Percentiles rank a stretch among this genome's conserved stretches.
phyloP scores from a whole-genome alignment of 2,113 vertebrate species.

The Glaucomys volans region DNA sequence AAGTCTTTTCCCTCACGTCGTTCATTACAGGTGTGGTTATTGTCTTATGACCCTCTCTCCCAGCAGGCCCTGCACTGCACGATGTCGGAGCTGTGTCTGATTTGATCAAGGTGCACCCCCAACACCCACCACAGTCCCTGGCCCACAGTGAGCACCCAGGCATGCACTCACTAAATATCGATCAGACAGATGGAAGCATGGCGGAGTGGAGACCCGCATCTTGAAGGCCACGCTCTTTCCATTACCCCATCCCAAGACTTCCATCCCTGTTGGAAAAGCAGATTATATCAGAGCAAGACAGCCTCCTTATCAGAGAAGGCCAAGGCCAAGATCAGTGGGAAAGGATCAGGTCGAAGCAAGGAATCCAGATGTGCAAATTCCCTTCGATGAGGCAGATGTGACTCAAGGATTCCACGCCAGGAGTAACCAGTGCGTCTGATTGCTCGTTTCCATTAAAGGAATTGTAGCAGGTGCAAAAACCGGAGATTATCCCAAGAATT shows the following conservation, averaged over 20 bases:
- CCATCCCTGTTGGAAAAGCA: background rate
- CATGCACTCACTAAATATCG: too few relatives aligned
- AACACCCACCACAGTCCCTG: background rate
- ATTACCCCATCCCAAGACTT: background rate
- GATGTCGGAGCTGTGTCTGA: background rate
- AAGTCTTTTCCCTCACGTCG: background rate
- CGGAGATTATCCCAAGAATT: slow-evolving; percentile 96
- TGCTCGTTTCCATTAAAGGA: slow-evolving; percentile 94
- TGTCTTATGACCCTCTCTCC: background rate
- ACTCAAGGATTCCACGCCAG: slow-evolving; percentile 90
- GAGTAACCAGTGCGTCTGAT: slow-evolving; percentile 90
- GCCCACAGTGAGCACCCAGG: background rate
- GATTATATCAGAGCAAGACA: background rate
- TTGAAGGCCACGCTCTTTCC: background rate
- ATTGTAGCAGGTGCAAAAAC: slow-evolving; percentile 91
- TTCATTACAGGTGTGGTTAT: background rate
- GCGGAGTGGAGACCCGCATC: background rate
- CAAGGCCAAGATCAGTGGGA: slow-evolving; percentile 85
- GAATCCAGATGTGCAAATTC: slow-evolving; percentile 84
- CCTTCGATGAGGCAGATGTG: slow-evolving; percentile 92
- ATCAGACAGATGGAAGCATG: background rate
- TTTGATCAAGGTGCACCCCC: background rate
- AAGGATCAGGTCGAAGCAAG: slow-evolving; percentile 76
- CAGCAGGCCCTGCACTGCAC: background rate
- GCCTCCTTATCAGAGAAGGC: slow-evolving; percentile 67